These are phyloP conservation scores for Podarcis cretensis DNA, from an alignment of 2,113 vertebrate genomes.

Conservation along the genomic window DNA sequence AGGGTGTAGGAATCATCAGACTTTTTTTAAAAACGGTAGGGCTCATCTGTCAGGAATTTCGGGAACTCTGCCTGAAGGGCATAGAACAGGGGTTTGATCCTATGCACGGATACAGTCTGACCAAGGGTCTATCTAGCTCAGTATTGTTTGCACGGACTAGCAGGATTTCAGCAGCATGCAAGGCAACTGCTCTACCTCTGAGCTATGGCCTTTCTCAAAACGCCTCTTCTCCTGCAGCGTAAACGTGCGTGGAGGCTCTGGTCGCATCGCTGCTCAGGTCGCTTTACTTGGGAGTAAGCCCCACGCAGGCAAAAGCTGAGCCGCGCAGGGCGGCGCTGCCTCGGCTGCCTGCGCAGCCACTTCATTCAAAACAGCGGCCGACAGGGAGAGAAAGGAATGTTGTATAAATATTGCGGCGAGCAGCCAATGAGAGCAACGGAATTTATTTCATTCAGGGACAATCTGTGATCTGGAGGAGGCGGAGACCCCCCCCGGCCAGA, in stretches of 20 bases:
- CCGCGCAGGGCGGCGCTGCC: neutral
- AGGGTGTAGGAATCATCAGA: no score
- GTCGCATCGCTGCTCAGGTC: neutral
- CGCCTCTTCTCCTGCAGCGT: no score
- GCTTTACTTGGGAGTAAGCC: neutral
- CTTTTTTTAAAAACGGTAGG: no score
- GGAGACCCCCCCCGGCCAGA: neutral
- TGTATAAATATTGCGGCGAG: neutral
- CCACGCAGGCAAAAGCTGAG: neutral
- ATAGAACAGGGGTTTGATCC: neutral
- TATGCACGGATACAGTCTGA: neutral
- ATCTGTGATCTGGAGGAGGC: slow-evolving; percentile 60
- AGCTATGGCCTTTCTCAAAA: no score
- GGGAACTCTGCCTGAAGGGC: neutral
- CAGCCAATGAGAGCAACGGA: slow-evolving; percentile 61
- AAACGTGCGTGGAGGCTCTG: neutral
- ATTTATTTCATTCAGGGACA: slow-evolving; percentile 79
- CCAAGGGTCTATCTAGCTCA: no score
- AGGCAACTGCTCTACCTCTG: no score
- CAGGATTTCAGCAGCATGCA: no score
- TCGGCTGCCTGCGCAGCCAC: no score
- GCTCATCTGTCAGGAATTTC: neutral
- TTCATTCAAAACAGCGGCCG: neutral
- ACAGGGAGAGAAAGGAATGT: neutral
- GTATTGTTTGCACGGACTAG: no score